A percentile compares a stretch with the other conserved stretches of the same genome.
Conservation (phyloP, 2,888 invertebrate species). For the Thymelicus lineola region DNA sequence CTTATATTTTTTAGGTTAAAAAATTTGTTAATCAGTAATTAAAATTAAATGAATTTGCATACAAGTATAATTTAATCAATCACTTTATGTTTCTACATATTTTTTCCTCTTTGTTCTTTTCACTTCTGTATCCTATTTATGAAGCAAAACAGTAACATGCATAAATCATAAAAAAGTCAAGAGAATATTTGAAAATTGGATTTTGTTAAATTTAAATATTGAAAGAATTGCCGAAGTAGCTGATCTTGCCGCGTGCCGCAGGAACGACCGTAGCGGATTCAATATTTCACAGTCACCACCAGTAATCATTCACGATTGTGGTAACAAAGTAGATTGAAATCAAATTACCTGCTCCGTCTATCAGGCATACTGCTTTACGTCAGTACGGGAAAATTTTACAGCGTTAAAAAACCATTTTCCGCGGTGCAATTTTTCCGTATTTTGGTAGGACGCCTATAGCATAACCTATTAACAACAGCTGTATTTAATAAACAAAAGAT, state of each 20-base stretch:
- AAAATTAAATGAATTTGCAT: neutral
- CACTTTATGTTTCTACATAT: too few relatives aligned
- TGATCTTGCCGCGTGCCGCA: constrained; percentile 66
- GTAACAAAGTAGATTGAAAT: constrained; percentile 69
- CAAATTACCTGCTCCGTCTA: constrained; percentile 42
- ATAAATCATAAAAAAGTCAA: neutral
- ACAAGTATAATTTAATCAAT: neutral
- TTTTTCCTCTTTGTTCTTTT: too few relatives aligned
- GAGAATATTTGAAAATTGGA: neutral
- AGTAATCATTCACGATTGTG: constrained; percentile 75
- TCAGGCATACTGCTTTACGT: constrained; percentile 31
- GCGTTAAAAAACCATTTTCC: constrained; percentile 2
- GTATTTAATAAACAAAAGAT: neutral
- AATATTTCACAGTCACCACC: constrained; percentile 77
- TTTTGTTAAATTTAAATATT: neutral
- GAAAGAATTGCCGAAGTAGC: constrained; percentile 50
- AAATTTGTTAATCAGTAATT: neutral
- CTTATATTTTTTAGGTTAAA: neutral
- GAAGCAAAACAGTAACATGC: too few relatives aligned
- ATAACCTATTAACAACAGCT: too few relatives aligned
- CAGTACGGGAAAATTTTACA: constrained; percentile 2
- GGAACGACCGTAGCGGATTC: constrained; percentile 70
- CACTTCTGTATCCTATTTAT: too few relatives aligned
- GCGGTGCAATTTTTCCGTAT: neutral
- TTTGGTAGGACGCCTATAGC: neutral